Evolutionary conservation across 2,888 invertebrate genomes (phyloP), one percentile per base, ranked within the genome.

Genomic region (Melikaiella ostensackeni): DNA sequence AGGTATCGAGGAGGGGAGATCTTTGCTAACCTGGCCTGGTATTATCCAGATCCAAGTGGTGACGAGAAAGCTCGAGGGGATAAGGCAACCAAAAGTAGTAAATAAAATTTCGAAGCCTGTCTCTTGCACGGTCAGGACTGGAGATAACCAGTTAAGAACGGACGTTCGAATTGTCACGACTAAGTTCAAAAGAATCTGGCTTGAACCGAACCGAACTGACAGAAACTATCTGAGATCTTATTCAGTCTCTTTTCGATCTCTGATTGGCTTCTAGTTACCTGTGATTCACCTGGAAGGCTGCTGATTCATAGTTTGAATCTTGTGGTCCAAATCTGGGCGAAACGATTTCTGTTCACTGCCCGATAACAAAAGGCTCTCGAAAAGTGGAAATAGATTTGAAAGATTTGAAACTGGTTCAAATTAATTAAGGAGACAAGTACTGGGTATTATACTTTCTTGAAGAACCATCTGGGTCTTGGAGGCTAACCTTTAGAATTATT

Each of bases 61-160:
- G 46, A 46, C 46, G 27, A 64, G 64, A 64, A 64, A 64, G 21
- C 42, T 46, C 11, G 19, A 46, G 66, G 27, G 70, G 30, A 55
- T 55, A 70, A 70, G 13, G 21, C 30, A 46, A 42, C 9, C 33
- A 70, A 70, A 70, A 70, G 21, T 27, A 57, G 27, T 57, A 66
- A 66, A 66, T 46, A 66, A 66, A 42, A 70, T 70, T 70, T 50
- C 27, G 27, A 50, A 70, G 33, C 11, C 50, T 21, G n/a, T 30
- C 2, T 55, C 70, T 70, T 50, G n/a, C 30, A 50, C n/a, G 30
- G 21, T 50, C n/a, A 33, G 50, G 2, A 70, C 84, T 81, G 81
- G 84, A 82, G 82, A 81, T 83, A 87, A 87, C 87, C 84, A 84
- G 87, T 86, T 87, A 57, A 63, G 79, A 24, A 84, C 85, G 77